These are phyloP conservation scores for Pogonus chalceus DNA, from an alignment of 1,140 invertebrate genomes.

Conservation along the genomic window DNA sequence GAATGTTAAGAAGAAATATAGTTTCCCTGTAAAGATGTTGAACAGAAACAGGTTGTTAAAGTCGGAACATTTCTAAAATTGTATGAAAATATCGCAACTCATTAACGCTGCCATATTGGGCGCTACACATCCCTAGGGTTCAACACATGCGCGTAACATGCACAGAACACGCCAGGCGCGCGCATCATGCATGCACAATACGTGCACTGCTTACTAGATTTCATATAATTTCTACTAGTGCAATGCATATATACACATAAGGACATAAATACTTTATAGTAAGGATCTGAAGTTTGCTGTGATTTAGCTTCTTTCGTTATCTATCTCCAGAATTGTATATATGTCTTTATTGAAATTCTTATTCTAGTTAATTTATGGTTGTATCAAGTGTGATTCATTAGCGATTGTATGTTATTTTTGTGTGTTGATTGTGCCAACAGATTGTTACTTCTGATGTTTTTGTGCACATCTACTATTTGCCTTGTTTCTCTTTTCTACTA, in stretches of 20 bases:
- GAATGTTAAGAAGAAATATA: too few species aligned
- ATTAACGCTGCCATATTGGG: background rate
- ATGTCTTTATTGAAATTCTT: background rate
- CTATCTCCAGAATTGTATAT: background rate
- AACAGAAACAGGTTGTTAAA: too few species aligned
- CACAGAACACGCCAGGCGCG: too few species aligned
- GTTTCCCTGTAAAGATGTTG: too few species aligned
- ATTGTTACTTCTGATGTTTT: background rate
- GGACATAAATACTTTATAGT: background rate
- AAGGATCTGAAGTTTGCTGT: background rate
- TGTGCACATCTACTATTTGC: background rate
- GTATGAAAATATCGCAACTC: background rate
- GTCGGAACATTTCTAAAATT: background rate
- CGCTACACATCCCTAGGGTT: background rate
- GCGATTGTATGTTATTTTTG: background rate
- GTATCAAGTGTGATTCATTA: background rate
- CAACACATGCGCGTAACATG: background rate
- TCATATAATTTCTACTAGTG: background rate
- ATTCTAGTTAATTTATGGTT: background rate
- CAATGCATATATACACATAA: too few species aligned
- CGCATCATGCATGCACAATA: background rate
- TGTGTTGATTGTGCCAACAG: background rate
- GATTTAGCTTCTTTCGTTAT: background rate
- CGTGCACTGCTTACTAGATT: background rate
- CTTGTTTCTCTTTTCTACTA: background rate